A percentile compares a stretch with the other conserved stretches of the same genome.
phyloP scores from a whole-genome alignment of 2,113 vertebrate genomes.

The Pseudolaguvia tuberculata region DNA sequence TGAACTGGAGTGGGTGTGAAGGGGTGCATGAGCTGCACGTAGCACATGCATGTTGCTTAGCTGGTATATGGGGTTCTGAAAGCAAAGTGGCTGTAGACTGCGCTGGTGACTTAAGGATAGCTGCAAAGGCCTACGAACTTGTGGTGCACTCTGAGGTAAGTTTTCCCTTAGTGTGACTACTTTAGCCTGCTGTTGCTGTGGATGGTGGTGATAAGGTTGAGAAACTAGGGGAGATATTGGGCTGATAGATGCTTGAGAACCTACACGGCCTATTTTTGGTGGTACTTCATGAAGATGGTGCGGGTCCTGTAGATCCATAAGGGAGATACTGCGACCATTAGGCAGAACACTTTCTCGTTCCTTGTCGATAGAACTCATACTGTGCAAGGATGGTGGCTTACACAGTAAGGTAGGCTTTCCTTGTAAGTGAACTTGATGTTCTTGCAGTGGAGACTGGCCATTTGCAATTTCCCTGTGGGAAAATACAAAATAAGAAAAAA shows the following conservation, averaged over 20 bases:
- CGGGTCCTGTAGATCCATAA: slow-evolving; percentile 90
- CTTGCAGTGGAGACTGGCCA: slow-evolving; percentile 73
- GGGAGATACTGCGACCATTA: slow-evolving; percentile 85
- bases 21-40: slow-evolving; percentile 35
- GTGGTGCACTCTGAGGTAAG: slow-evolving; percentile 85
- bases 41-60: slow-evolving; percentile 73
- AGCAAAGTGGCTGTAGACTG: slow-evolving; percentile 84
- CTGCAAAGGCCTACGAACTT: slow-evolving; percentile 81
- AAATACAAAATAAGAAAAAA: slow-evolving; percentile 4
- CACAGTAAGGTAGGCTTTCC: slow-evolving; percentile 75
- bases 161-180: slow-evolving; percentile 74
- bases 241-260: slow-evolving; percentile 81
- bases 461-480: slow-evolving; percentile 73
- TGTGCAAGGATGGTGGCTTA: slow-evolving; percentile 75
- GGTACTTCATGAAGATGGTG: slow-evolving; percentile 71
- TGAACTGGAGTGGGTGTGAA: slow-evolving; percentile 78
- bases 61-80: slow-evolving; percentile 95
- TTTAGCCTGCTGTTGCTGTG: slow-evolving; percentile 48
- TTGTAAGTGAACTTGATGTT: slow-evolving; percentile 67
- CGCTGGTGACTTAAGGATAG: slow-evolving; percentile 80
- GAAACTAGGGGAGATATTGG: slow-evolving; percentile 38
- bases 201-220: slow-evolving; percentile 49
- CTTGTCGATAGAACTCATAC: slow-evolving; percentile 78
- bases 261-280: slow-evolving; percentile 67
- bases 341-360: slow-evolving; percentile 72